Evolutionary conservation across 2,888 invertebrate genomes (phyloP).

Genomic region (Harmothoe impar): DNA sequence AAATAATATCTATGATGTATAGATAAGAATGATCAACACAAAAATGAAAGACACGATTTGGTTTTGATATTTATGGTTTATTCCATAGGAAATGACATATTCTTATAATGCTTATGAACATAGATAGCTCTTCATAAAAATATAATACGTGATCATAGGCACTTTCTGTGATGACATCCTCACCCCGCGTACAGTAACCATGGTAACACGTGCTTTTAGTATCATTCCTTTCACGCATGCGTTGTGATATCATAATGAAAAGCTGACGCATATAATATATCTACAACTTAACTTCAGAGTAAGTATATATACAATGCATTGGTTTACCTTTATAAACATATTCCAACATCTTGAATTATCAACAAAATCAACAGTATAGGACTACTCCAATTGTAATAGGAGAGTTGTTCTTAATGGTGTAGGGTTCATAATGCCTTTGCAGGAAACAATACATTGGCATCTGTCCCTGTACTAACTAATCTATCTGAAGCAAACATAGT

Average conservation of each 20-base stretch:
- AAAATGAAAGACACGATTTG: background rate
- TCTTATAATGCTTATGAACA: conserved; percentile 60
- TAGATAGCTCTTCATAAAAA: conserved; percentile 62
- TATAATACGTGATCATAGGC: conserved; percentile 63
- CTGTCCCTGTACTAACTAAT: conserved; percentile 14
- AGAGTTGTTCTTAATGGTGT: background rate
- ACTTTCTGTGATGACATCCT: conserved; percentile 60
- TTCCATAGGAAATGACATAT: conserved; percentile 56
- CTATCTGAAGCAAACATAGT: conserved; percentile 43
- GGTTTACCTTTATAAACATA: conserved; percentile 1
- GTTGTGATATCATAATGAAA: conserved; percentile 38
- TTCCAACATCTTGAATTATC: background rate
- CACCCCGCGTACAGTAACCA: conserved; percentile 49
- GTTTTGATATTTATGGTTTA: conserved; percentile 16
- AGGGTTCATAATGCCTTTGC: too few species aligned
- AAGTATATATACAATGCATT: conserved; percentile 39
- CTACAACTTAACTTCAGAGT: conserved; percentile 38
- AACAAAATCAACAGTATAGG: conserved; percentile 49
- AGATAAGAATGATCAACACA: background rate
- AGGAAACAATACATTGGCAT: conserved; percentile 14
- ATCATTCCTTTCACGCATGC: conserved; percentile 54
- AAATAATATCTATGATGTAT: background rate
- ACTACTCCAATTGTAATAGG: background rate
- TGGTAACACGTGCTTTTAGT: conserved; percentile 53
- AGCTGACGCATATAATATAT: background rate